Conservation (phyloP, 2,888 invertebrate genomes). For the Drosophila subquinaria region DNA sequence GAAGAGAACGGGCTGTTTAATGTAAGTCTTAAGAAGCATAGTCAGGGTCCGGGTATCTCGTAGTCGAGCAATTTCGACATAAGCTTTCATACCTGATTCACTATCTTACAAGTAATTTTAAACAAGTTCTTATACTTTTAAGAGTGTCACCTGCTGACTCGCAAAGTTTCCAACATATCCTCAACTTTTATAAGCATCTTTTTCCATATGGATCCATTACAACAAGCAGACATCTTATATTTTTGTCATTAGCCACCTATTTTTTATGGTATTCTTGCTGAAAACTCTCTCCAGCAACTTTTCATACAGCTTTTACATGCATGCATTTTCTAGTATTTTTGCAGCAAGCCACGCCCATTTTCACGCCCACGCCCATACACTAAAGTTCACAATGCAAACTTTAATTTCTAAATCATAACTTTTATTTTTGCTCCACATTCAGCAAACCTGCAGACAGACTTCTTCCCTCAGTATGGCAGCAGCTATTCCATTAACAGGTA, state of each 20-base stretch:
- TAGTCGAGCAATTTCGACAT: too few relatives aligned
- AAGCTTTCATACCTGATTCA: neutral
- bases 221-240: constrained; percentile 55
- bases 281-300: constrained; percentile 30
- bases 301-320: constrained; percentile 14
- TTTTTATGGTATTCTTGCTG: constrained; percentile 47
- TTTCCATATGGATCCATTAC: constrained; percentile 61
- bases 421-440: constrained; percentile 62
- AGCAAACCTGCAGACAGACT: constrained; percentile 22
- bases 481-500: constrained; percentile 33
- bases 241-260: constrained; percentile 65
- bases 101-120: neutral
- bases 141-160: constrained; percentile 26
- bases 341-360: constrained; percentile 10
- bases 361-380: neutral
- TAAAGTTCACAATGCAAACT: constrained; percentile 59
- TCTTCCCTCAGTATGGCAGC: constrained; percentile 6
- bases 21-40: too few relatives aligned
- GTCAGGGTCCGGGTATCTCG: too few relatives aligned
- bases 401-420: constrained; percentile 78
- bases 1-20: too few relatives aligned
- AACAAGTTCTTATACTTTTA: neutral
- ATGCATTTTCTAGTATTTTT: constrained; percentile 4
- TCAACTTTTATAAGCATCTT: constrained; percentile 53
- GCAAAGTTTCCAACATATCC: constrained; percentile 44